Base-by-base conservation (phyloP, 2,797 vertebrate species). In the Lagodon rhomboides region DNA sequence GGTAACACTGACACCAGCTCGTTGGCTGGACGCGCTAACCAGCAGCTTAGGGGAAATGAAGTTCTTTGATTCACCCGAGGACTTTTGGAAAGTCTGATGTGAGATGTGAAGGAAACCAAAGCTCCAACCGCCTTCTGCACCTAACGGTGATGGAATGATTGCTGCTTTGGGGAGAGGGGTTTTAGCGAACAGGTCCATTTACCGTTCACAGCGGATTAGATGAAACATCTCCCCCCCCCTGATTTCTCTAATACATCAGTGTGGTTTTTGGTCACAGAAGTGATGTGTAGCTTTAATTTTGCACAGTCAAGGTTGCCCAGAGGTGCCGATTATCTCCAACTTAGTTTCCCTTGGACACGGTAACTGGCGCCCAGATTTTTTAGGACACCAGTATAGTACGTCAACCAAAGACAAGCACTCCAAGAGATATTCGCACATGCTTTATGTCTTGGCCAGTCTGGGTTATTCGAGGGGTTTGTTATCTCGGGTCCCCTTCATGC, bases 401-500 rank as follows among this genome's bases (percentile, higher is more conserved):
- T 83, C 86, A 87, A 84, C 41, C 63, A 77, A 83, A 86, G 79
- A 80, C 85, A 69, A 82, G 82, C 76, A n/a, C 85, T 85, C 79
- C 74, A 59, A 90, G 79, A 93, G 91, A 89, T 91, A 86, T 93
- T 91, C 90, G 89, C 87, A 84, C 89, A 91, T 90, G 93, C 89
- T 92, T 93, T 93, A 77, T 92, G 85, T 91, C 91, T 87, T 74
- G 73, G 82, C 80, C 86, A 83, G 87, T 85, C 85, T 68, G 78
- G 79, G 91, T 92, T 94, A 91, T 93, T 94, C 86, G 83, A 84
- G 87, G 91, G 86, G 80, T 80, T 88, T 89, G 83, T 94, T 95
- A 94, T 95, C 94, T 93, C 47, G 73, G 73, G 85, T 89, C 84
- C 87, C 87, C 85, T 89, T 87, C 62, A 71, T 79, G 76, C 80